Percentiles rank a stretch among this genome's conserved stretches.
Evolutionary conservation across 2,888 invertebrate genomes (phyloP).

Genomic region (Ditylenchus weischeri): DNA sequence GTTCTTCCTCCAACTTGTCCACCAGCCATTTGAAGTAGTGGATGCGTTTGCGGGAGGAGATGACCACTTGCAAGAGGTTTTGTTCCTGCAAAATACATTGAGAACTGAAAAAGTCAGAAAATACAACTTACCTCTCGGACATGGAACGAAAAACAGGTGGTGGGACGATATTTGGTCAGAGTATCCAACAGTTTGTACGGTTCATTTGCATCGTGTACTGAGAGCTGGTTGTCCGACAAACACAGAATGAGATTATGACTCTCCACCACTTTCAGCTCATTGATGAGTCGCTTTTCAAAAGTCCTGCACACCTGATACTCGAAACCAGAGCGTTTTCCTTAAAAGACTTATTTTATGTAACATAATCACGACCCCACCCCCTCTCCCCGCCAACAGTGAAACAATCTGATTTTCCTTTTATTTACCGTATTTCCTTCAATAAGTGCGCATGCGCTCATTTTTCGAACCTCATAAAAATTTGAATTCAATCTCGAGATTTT

Average conservation of each 20-base stretch:
- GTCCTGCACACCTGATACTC: slow-evolving; percentile 31
- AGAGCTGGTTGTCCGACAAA: slow-evolving; percentile 42
- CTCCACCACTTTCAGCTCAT: slow-evolving; percentile 44
- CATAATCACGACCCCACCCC: too few relatives aligned
- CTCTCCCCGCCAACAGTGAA: too few relatives aligned
- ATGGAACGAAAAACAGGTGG: slow-evolving; percentile 31
- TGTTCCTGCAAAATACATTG: slow-evolving; percentile 26
- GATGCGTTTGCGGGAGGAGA: slow-evolving; percentile 43
- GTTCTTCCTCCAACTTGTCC: slow-evolving; percentile 59
- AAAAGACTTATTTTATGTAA: neutral
- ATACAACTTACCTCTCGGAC: slow-evolving; percentile 29
- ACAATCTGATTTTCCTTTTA: too few relatives aligned
- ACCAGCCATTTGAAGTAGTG: slow-evolving; percentile 55
- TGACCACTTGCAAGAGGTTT: slow-evolving; percentile 40
- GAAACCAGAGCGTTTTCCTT: slow-evolving; percentile 17
- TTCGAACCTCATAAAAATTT: too few relatives aligned
- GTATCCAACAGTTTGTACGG: slow-evolving; percentile 23
- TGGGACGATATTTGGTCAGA: slow-evolving; percentile 27
- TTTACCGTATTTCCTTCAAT: too few relatives aligned
- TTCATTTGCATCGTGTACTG: slow-evolving; percentile 27
- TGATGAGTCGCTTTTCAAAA: slow-evolving; percentile 45
- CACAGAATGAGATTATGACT: slow-evolving; percentile 46
- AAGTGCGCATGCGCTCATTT: too few relatives aligned
- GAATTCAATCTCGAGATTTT: too few relatives aligned
- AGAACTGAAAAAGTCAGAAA: neutral